Conservation (phyloP, 2,888 invertebrate species). For the Erebia ligea region DNA sequence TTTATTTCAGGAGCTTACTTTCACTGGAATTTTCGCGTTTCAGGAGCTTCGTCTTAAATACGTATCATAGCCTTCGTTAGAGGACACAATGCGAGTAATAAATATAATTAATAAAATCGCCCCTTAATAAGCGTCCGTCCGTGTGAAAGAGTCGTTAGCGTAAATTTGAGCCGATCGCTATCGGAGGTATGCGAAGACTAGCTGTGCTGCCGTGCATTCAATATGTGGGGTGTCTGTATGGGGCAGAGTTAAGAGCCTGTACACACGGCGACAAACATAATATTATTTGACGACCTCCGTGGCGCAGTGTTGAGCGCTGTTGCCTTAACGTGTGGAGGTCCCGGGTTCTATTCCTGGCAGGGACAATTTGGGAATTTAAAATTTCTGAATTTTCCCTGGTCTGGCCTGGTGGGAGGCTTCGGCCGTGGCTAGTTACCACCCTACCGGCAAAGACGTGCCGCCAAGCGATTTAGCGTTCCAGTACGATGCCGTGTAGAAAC, state of each 20-base stretch:
- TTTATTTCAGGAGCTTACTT: too few relatives aligned
- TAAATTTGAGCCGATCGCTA: conserved; percentile 64
- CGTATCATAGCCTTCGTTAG: conserved; percentile 25
- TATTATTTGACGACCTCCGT: neutral
- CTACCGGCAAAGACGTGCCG: too few relatives aligned
- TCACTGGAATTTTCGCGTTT: too few relatives aligned
- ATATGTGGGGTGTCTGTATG: conserved; percentile 39
- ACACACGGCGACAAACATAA: neutral
- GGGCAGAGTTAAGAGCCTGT: conserved; percentile 27
- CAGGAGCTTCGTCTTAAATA: neutral
- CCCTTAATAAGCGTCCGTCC: conserved; percentile 44
- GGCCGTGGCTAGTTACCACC: too few relatives aligned
- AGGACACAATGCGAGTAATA: conserved; percentile 22
- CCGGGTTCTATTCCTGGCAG: too few relatives aligned
- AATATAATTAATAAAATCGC: conserved; percentile 39
- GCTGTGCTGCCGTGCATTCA: conserved; percentile 41
- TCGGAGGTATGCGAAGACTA: conserved; percentile 50
- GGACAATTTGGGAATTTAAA: too few relatives aligned
- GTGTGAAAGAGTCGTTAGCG: conserved; percentile 58
- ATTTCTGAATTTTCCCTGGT: too few relatives aligned
- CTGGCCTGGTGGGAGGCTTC: too few relatives aligned
- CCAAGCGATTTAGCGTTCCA: too few relatives aligned
- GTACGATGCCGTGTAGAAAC: neutral
- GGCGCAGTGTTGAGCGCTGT: too few relatives aligned
- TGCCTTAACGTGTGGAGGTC: too few relatives aligned